Evolutionary conservation across 1,140 invertebrate genomes (phyloP).

Genomic region (Acyrthosiphon pisum): DNA sequence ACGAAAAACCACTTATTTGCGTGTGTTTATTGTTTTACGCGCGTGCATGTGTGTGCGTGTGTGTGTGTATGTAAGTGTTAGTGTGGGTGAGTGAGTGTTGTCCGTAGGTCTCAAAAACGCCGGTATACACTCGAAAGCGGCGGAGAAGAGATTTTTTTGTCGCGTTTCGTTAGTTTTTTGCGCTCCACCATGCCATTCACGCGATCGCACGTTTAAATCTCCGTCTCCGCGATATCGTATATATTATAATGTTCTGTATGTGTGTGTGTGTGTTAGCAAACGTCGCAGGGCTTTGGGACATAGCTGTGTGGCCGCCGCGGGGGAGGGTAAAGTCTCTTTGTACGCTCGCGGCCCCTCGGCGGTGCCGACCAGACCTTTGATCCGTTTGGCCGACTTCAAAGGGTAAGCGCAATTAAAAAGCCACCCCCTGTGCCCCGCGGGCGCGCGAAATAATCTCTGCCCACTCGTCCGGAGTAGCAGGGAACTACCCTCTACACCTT

Average conservation of each 20-base stretch:
- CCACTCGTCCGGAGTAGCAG: constrained; percentile 24
- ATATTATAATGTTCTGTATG: no score
- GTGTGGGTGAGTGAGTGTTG: no score
- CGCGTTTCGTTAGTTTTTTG: constrained; percentile 11
- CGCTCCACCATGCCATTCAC: not conserved
- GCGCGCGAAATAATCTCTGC: constrained; percentile 10
- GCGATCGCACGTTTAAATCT: not conserved
- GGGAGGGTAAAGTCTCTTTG: not conserved
- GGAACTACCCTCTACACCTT: not conserved
- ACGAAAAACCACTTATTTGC: not conserved
- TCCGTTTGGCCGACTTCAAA: constrained; percentile 22
- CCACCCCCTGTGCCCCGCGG: constrained; percentile 20
- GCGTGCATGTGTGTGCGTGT: not conserved
- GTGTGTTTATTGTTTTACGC: not conserved
- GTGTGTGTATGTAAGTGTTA: no score
- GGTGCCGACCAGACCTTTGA: not conserved
- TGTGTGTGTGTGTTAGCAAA: not conserved
- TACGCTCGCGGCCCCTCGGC: not conserved
- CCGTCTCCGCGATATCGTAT: not conserved
- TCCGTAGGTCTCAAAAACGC: not conserved
- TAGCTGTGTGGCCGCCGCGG: not conserved
- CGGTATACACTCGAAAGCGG: not conserved
- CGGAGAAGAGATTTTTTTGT: not conserved
- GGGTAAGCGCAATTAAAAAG: constrained; percentile 38
- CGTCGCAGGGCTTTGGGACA: not conserved